A percentile compares a stretch with the other conserved stretches of the same genome.
Evolutionary conservation across 2,888 invertebrate genomes (phyloP).

Genomic region (Hypomecis atomaria): DNA sequence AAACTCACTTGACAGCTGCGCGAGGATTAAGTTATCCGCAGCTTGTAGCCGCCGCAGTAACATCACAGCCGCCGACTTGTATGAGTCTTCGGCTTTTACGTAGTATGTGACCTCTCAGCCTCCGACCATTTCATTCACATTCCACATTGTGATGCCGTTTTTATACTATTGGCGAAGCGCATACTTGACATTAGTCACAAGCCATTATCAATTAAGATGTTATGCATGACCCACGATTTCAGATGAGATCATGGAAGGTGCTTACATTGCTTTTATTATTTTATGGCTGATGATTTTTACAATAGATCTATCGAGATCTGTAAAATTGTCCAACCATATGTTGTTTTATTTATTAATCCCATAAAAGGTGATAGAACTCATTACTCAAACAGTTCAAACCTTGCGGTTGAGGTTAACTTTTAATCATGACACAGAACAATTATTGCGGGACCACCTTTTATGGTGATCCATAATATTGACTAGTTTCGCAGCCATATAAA

Average conservation of each 20-base stretch:
- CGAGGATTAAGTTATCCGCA: no score
- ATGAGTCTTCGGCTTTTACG: no score
- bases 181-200: slow-evolving; percentile 5
- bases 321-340: neutral
- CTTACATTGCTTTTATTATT: neutral
- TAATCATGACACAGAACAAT: slow-evolving; percentile 16
- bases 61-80: no score
- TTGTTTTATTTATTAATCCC: slow-evolving; percentile 1
- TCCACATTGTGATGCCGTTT: neutral
- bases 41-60: no score
- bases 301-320: neutral
- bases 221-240: slow-evolving; percentile 5
- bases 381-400: slow-evolving; percentile 9
- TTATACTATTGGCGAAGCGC: neutral
- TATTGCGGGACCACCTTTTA: slow-evolving; percentile 16
- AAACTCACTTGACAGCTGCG: no score
- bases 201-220: slow-evolving; percentile 4
- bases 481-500: slow-evolving; percentile 11
- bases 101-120: no score
- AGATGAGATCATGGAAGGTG: neutral
- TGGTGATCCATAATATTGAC: slow-evolving; percentile 22
- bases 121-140: neutral
- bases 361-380: neutral
- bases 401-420: slow-evolving; percentile 13
- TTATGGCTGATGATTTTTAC: neutral